Conservation (phyloP, 1,140 invertebrate genomes). For the Anthonomus grandis region DNA sequence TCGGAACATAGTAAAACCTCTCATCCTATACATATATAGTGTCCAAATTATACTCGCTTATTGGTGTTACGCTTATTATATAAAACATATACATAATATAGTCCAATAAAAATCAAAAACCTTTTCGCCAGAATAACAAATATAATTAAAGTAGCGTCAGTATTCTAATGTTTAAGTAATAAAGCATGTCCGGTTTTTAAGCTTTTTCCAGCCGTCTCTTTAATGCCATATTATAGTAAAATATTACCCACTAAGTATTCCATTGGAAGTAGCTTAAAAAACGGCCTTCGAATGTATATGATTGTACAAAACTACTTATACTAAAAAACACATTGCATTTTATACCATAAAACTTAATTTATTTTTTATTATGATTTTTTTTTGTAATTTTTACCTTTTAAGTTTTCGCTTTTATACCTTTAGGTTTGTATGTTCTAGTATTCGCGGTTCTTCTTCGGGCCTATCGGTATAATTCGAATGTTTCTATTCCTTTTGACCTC, state of each 20-base stretch:
- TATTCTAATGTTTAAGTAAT: conserved; percentile 21
- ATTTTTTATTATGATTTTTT: conserved; percentile 35
- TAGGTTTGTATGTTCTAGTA: no score
- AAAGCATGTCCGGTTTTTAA: no score
- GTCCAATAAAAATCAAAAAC: no score
- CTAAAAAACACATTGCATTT: conserved; percentile 29
- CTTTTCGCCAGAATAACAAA: no score
- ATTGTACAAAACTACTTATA: conserved; percentile 26
- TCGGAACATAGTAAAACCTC: no score
- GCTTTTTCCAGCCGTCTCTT: no score
- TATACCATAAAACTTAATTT: conserved; percentile 35
- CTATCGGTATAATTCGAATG: conserved; percentile 25
- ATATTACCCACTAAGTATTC: neutral
- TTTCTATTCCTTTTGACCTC: conserved; percentile 32
- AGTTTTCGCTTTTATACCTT: conserved; percentile 13
- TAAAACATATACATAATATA: no score
- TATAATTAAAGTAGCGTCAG: conserved; percentile 18
- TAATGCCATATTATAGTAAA: no score
- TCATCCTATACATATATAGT: no score
- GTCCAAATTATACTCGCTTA: no score
- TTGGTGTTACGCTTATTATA: no score
- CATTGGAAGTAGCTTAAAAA: conserved; percentile 4
- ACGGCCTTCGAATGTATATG: conserved; percentile 21
- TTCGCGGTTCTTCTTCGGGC: neutral
- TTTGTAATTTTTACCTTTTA: conserved; percentile 29